Evolutionary conservation across 1,140 invertebrate genomes (phyloP), one percentile per base, ranked within the genome.

Genomic region (Choristoneura fumiferana): DNA sequence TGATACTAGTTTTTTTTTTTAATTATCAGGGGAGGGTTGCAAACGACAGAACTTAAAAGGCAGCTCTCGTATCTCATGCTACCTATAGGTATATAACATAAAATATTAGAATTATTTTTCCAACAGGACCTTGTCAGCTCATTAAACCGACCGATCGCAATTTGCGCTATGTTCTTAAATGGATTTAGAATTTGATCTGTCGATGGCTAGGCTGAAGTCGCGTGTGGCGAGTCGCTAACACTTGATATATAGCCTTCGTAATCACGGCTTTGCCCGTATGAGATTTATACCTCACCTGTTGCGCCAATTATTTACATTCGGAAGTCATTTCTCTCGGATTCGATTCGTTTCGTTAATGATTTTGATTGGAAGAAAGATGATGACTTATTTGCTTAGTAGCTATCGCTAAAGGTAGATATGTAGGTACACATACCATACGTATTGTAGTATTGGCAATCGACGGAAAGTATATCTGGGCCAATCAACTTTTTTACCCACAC

Each of bases 231-330:
- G 58, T 63, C 39, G 62, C 70, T 71, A 65, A 66, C 69, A 60
- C 64, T 71, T 82, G 79, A 85, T 81, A 73, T 79, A 84, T 72
- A 60, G 68, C 55, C 65, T 79, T 84, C 73, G 79, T 84, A 82
- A 82, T 84, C 79, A 78, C 63, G 62, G 62, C 53, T 71, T 76
- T 70, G 70, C 81, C 73, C 65, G 73, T 78, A 54, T 54, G 63
- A 81, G 74, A 82, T 86, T 81, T 81, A 80, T 84, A 65, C 58
- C 67, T 71, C 74, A 86, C 79, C 73, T 79, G 78, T 82, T 86
- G 72, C 71, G 73, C 71, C 71, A 82, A 82, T 81, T 84, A 84
- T 79, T 86, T 77, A 80, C 72, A 75, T 83, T 78, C 71, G 66
- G 71, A 76, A 79, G 76, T 73, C 67, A 79, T 78, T 73, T 60